These are phyloP conservation scores for Aptenodytes patagonicus DNA, from an alignment of 2,113 vertebrate genomes.

Conservation along the genomic window DNA sequence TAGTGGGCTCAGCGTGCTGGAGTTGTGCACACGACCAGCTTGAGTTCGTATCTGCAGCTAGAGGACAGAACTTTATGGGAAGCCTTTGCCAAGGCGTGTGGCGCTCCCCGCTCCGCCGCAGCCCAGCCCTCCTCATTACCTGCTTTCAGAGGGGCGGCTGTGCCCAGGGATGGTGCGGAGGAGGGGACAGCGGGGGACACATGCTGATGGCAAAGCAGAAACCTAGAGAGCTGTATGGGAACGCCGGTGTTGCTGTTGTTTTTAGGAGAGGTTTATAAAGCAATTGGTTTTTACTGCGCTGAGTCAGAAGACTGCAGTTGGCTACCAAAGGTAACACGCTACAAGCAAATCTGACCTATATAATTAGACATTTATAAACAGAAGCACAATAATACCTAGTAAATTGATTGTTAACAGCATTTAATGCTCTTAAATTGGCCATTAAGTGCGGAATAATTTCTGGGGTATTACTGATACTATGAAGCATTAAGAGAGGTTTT, in stretches of 20 bases:
- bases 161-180: rapidly evolving
- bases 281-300: neutral
- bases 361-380: constrained; percentile 69
- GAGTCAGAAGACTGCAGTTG: constrained; percentile 22
- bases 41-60: constrained; percentile 90
- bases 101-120: constrained; percentile 19
- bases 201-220: neutral
- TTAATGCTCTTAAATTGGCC: constrained; percentile 69
- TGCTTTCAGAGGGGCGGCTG: neutral
- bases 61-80: constrained; percentile 82
- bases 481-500: constrained; percentile 65
- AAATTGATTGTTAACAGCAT: constrained; percentile 72
- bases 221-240: neutral
- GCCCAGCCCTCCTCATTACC: constrained; percentile 63
- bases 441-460: constrained; percentile 63
- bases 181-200: too few relatives aligned
- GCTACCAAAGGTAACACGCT: constrained; percentile 30
- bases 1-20: constrained; percentile 89
- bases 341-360: constrained; percentile 48
- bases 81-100: constrained; percentile 83
- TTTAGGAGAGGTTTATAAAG: neutral
- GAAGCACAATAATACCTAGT: constrained; percentile 48
- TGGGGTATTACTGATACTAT: constrained; percentile 61
- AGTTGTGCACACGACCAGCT: constrained; percentile 84
- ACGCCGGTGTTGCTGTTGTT: neutral